phyloP scores from a whole-genome alignment of 1,140 invertebrate genomes.

The Periplaneta americana region DNA sequence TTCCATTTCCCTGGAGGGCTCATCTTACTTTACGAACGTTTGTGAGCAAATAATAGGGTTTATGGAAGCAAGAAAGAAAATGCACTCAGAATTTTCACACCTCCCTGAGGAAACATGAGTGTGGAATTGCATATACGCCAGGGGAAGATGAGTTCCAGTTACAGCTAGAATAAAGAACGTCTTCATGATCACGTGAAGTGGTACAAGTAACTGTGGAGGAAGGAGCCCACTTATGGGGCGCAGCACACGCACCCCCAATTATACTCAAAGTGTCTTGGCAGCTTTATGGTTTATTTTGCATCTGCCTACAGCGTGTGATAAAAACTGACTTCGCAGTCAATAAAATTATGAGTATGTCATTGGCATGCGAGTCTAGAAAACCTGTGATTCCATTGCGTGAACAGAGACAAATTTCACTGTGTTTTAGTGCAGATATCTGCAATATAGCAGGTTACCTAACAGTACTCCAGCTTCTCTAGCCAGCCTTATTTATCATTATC shows the following conservation, averaged over 20 bases:
- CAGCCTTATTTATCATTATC: no score
- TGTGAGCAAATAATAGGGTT: not conserved
- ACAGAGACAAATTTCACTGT: no score
- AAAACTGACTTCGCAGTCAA: no score
- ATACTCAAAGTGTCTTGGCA: not conserved
- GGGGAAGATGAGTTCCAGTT: not conserved
- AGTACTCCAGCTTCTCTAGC: no score
- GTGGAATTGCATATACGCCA: not conserved
- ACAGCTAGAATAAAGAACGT: not conserved
- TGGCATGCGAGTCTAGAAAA: no score
- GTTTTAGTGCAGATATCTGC: no score
- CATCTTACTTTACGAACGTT: not conserved
- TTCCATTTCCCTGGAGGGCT: not conserved
- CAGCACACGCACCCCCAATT: not conserved
- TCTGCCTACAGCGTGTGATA: no score
- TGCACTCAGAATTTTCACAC: not conserved
- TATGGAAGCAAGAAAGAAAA: not conserved
- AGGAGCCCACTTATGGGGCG: not conserved
- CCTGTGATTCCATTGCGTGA: no score
- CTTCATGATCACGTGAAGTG: not conserved
- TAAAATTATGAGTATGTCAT: no score
- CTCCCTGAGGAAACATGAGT: not conserved
- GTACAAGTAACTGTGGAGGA: not conserved
- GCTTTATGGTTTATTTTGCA: not conserved
- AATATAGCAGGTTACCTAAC: no score